A percentile compares a stretch with the other conserved stretches of the same genome.
Conservation (phyloP, 2,113 vertebrate species). For the Gallinago media region DNA sequence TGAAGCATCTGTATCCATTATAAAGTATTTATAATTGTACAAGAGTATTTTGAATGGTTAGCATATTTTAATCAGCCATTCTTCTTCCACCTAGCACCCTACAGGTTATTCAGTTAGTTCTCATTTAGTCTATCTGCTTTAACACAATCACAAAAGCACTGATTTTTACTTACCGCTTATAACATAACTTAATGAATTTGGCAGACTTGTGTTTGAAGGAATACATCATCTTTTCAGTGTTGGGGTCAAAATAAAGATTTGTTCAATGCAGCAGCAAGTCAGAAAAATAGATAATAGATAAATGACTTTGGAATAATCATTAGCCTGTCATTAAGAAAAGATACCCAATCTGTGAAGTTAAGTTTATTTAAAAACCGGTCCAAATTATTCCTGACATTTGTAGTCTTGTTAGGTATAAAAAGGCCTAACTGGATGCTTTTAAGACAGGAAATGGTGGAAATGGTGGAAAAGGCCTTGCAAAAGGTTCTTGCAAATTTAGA, state of each 20-base stretch:
- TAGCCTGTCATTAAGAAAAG: background rate
- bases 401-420: background rate
- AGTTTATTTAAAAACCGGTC: background rate
- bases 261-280: background rate
- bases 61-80: slow-evolving; percentile 32
- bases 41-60: slow-evolving; percentile 14
- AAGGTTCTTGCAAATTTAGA: background rate
- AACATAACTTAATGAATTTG: background rate
- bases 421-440: background rate
- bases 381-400: background rate
- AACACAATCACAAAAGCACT: background rate
- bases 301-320: background rate
- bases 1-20: slow-evolving; percentile 25
- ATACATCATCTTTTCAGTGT: background rate
- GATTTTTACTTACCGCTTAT: background rate
- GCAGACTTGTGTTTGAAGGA: background rate
- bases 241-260: background rate
- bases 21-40: slow-evolving; percentile 33
- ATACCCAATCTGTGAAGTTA: background rate
- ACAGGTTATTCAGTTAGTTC: background rate
- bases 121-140: background rate
- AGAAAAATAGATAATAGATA: background rate
- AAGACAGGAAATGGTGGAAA: background rate
- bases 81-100: background rate
- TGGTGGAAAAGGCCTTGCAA: background rate